These are phyloP conservation scores for Nipponacmea schrenckii DNA, from an alignment of 2,888 invertebrate genomes.

Conservation along the genomic window DNA sequence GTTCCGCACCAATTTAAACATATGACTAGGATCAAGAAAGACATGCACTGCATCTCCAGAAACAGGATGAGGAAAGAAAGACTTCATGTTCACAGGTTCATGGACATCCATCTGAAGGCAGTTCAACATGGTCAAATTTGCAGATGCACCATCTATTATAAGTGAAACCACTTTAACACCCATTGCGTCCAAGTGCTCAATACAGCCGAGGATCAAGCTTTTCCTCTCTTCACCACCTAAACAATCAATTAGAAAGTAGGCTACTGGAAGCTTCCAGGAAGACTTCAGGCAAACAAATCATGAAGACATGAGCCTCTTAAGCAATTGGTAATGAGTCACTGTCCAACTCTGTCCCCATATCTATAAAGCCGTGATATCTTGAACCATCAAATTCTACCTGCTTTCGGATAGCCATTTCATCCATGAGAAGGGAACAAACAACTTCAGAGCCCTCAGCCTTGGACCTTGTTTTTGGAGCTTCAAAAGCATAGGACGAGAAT, in stretches of 20 bases:
- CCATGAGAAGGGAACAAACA: background rate
- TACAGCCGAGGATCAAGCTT: background rate
- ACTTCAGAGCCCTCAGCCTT: too few relatives aligned
- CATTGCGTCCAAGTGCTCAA: background rate
- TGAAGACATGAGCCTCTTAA: background rate
- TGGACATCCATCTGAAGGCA: background rate
- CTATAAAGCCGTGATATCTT: slow-evolving; percentile 9
- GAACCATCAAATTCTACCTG: background rate
- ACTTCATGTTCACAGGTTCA: background rate
- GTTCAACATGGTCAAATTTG: slow-evolving; percentile 3
- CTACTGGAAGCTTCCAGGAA: slow-evolving; percentile 7
- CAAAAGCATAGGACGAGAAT: background rate
- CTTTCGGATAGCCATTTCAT: slow-evolving; percentile 3
- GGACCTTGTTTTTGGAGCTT: background rate
- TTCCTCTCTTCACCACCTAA: background rate
- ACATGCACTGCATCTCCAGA: background rate
- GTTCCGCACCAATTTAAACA: too few relatives aligned
- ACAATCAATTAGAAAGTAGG: background rate
- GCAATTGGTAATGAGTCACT: slow-evolving; percentile 4
- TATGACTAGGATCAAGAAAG: background rate
- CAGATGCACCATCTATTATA: background rate
- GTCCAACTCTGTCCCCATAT: slow-evolving; percentile 6
- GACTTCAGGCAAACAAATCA: background rate
- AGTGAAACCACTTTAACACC: background rate
- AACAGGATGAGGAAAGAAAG: background rate